Evolutionary conservation across 2,888 invertebrate species (phyloP).

Genomic region (Metopia argyrocephala): DNA sequence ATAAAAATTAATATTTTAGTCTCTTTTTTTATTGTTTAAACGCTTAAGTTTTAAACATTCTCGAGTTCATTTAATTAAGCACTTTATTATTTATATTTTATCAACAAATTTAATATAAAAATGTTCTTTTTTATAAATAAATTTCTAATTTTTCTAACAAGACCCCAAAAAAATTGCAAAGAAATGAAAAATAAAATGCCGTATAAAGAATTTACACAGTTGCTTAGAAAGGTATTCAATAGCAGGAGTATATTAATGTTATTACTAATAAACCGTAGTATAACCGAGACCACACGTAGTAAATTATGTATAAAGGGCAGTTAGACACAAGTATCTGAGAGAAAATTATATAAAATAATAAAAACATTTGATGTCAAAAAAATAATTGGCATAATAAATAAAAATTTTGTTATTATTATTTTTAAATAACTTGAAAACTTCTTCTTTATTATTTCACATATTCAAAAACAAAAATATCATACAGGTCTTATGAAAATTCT

Average conservation of each 20-base stretch:
- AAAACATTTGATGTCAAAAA: too few relatives aligned
- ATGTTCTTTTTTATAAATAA: neutral
- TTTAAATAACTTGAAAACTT: too few relatives aligned
- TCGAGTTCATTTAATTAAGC: slow-evolving; percentile 21
- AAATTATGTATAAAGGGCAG: too few relatives aligned
- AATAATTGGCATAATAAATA: too few relatives aligned
- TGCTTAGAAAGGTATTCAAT: neutral
- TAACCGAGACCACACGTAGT: too few relatives aligned
- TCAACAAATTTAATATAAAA: neutral
- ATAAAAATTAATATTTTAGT: slow-evolving; percentile 16
- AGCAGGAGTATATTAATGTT: slow-evolving; percentile 1
- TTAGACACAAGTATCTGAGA: too few relatives aligned
- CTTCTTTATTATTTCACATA: too few relatives aligned
- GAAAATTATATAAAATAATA: too few relatives aligned
- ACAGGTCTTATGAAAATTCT: too few relatives aligned
- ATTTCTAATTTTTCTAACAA: slow-evolving; percentile 8
- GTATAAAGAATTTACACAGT: slow-evolving; percentile 8
- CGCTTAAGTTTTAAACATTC: neutral
- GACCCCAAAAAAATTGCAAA: slow-evolving; percentile 11
- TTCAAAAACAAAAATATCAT: too few relatives aligned
- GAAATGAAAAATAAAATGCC: slow-evolving; percentile 37
- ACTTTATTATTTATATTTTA: slow-evolving; percentile 5
- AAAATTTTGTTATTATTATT: too few relatives aligned
- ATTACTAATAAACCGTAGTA: too few relatives aligned
- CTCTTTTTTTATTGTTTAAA: slow-evolving; percentile 10